Evolutionary conservation across 1,140 invertebrate genomes (phyloP), one percentile per base, ranked within the genome.

Genomic region (Eueides isabella): DNA sequence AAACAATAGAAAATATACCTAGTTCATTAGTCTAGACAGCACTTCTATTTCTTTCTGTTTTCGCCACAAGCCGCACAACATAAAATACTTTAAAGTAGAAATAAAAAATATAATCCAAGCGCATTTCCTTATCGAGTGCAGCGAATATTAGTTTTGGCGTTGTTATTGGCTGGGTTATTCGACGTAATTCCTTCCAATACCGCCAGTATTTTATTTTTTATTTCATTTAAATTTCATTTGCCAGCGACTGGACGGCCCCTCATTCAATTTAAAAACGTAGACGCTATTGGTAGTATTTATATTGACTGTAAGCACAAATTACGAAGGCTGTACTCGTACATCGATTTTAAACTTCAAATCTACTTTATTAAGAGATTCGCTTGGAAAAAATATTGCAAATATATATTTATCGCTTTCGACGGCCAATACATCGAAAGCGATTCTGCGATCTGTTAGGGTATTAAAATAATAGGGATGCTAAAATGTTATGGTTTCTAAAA

Each of bases 221-320:
- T 83, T 86, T 78, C 81, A 80, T 87, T 86, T 83, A 82, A 87
- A 87, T 85, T 86, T 84, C 76, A 86, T 88, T 86, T 85, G 74
- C 76, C 66, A 64, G 72, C 67, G 67, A 61, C 67, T 61, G 67
- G 67, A 30, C 71, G 74, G 62, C 61, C 73, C 73, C 61, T 69
- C 55, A 41, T 70, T 68, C 70, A 62, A 72, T 68, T 76, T 67
- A 41, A 55, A 55, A 48, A 33, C 61, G 35, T 65, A 67, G 61
- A 74, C 67, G 48, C 33, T 31, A 26, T 67, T 69, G 67, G 67
- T 31, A 1, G 29, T 69, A 61, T 69, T 69, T 69, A 69, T 69
- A 48, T 69, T 69, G 16, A 61, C 48, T 69, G 41, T 69, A 69
- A 69, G 41, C 29, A 33, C 67, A 31, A 69, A 69, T 35, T 33